Evolutionary conservation across 2,888 invertebrate genomes (phyloP).

Genomic region (Drosophila meridionalis): DNA sequence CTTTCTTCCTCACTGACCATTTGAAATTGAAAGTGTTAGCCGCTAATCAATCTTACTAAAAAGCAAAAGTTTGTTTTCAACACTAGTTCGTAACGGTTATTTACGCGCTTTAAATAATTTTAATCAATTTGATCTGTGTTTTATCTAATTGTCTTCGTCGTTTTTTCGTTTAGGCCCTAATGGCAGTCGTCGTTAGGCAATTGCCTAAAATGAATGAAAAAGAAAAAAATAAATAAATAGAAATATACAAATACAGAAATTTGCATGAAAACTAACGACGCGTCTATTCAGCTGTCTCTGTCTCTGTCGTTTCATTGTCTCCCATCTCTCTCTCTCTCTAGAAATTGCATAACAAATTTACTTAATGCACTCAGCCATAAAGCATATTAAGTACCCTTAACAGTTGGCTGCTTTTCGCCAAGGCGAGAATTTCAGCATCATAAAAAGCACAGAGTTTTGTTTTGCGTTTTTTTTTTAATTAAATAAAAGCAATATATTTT

Average conservation of each 20-base stretch:
- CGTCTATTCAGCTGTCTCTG: background rate
- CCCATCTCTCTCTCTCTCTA: background rate
- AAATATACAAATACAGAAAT: conserved; percentile 18
- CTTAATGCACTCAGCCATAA: conserved; percentile 22
- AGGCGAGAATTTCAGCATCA: conserved; percentile 29
- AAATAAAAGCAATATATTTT: background rate
- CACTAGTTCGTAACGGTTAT: conserved; percentile 41
- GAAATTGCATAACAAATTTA: conserved; percentile 16
- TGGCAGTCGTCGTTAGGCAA: conserved; percentile 14
- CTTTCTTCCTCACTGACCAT: conserved; percentile 12
- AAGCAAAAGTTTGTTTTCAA: conserved; percentile 43
- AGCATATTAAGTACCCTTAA: conserved; percentile 15
- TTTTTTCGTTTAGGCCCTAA: conserved; percentile 3
- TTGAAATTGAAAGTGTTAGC: conserved; percentile 69
- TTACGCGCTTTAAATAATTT: conserved; percentile 35
- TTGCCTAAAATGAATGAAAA: conserved; percentile 5
- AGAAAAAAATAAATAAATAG: background rate
- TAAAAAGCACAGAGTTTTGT: background rate
- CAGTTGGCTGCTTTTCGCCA: conserved; percentile 3
- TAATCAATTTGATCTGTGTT: conserved; percentile 26
- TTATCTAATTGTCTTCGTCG: background rate
- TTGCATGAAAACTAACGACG: conserved; percentile 27
- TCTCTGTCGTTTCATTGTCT: background rate
- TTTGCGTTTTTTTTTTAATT: background rate
- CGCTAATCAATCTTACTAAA: conserved; percentile 65